A percentile compares a stretch with the other conserved stretches of the same genome.
Evolutionary conservation across 2,797 vertebrate species (phyloP).

Genomic region (Sebastes ruberrimus): DNA sequence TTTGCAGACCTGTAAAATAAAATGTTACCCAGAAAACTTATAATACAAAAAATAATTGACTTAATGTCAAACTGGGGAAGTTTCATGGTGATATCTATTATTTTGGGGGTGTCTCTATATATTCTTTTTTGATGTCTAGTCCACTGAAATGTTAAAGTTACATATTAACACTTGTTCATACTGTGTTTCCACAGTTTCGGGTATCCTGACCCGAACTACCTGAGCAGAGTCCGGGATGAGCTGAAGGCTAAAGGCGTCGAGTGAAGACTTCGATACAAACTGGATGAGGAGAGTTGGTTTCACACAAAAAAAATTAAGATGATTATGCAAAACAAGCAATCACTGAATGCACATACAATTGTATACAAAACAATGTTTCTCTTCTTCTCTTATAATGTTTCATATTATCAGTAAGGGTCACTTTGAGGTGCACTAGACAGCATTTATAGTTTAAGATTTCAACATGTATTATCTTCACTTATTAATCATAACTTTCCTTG

Average conservation of each 20-base stretch:
- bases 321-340: not conserved
- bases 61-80: no score
- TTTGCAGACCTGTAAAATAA: no score
- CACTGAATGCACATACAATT: not conserved
- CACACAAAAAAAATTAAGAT: not conserved
- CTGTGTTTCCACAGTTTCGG: conserved; percentile 65
- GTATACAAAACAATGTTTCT: not conserved
- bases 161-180: fast-evolving
- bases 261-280: conserved; percentile 33
- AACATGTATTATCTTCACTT: not conserved
- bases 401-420: not conserved
- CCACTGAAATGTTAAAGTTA: not conserved
- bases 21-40: no score
- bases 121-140: not conserved
- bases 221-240: conserved; percentile 79
- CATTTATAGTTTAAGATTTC: not conserved
- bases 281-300: not conserved
- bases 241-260: conserved; percentile 82
- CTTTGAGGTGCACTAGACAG: not conserved
- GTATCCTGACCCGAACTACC: conserved; percentile 78
- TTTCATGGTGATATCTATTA: no score
- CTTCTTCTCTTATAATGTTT: not conserved
- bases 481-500: not conserved
- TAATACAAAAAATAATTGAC: no score
- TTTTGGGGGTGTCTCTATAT: no score